Evolutionary conservation across 1,140 invertebrate genomes (phyloP).

Genomic region (Diorhabda carinulata): DNA sequence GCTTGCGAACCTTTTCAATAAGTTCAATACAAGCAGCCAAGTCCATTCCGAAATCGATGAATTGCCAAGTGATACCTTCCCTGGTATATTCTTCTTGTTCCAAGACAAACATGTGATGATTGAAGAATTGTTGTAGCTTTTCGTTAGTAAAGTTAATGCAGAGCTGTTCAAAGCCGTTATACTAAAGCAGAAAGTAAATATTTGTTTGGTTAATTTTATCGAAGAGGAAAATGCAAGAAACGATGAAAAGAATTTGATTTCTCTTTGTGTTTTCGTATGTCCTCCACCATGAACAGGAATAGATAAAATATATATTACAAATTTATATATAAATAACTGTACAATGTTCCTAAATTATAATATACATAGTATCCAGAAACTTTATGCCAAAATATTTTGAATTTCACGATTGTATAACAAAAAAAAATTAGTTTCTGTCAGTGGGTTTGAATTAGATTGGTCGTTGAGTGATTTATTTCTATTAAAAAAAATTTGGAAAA

Average conservation of each 20-base stretch:
- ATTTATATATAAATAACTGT: not conserved
- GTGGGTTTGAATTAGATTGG: not conserved
- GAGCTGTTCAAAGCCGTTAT: constrained; percentile 97
- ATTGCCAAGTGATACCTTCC: constrained; percentile 91
- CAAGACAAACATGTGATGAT: constrained; percentile 97
- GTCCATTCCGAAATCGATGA: constrained; percentile 98
- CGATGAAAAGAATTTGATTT: too few species aligned
- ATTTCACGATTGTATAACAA: constrained; percentile 1
- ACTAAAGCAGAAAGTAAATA: constrained; percentile 55
- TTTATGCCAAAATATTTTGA: too few species aligned
- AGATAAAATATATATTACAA: not conserved
- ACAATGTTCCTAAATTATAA: not conserved
- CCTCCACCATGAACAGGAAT: constrained; percentile 16
- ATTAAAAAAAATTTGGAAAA: not conserved
- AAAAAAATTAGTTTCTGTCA: constrained; percentile 18
- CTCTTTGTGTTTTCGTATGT: not conserved
- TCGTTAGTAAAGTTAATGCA: constrained; percentile 99
- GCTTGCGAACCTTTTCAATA: constrained; percentile 81
- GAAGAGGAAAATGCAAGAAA: too few species aligned
- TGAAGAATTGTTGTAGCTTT: constrained; percentile 97
- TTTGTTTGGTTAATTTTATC: too few species aligned
- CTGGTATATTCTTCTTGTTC: constrained; percentile 96
- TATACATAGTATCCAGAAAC: too few species aligned
- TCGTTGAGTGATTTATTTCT: not conserved
- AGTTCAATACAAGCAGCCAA: constrained; percentile 94